Evolutionary conservation across 1,140 invertebrate genomes (phyloP), one percentile per base, ranked within the genome.

Genomic region (Radopholus similis): DNA sequence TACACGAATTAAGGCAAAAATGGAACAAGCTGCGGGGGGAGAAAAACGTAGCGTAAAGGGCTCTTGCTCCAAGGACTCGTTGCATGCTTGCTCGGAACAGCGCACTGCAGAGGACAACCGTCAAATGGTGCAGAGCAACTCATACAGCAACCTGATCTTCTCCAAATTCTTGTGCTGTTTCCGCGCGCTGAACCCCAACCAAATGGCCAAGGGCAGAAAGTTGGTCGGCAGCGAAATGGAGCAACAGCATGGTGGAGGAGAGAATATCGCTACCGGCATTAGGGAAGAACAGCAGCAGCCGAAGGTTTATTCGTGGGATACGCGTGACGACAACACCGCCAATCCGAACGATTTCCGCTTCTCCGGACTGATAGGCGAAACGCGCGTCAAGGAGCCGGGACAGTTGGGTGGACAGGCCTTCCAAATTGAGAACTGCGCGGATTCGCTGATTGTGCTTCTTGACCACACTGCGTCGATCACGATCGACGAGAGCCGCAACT

Each of bases 401-500:
- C 18, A 66, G 57, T 30, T 77, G 26, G 32, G 34, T 4, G 70
- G 71, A 30, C 71, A 76, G 40, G 65, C 71, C 44, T 77, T 77
- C 55, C 23, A 56, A 9, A 77, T 76, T 34, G 71, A 76, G 15
- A 58, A 65, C 42, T 76, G 73, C 40, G 15, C 34, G 74, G 44
- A 77, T 54, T 77, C 44, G 15, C 49, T 71, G 35, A 34, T 76
- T 32, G n/a, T 74, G 28, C 6, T 76, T 2, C 32, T 77, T 4
- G 74, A 77, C 42, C 32, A 69, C 26, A 64, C 37, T 4, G 67
- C 35, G 18, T 65, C 74, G 11, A 49, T 76, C 9, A 77, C 72
- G 23, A 54, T 76, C 13, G 74, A 76, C 42, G 75, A 76, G 40
- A 74, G 70, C 34, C 54, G 66, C 21, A 51, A 68, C 54, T 76